phyloP scores from a whole-genome alignment of 2,888 invertebrate species.

The Drosophila macrospina region DNA sequence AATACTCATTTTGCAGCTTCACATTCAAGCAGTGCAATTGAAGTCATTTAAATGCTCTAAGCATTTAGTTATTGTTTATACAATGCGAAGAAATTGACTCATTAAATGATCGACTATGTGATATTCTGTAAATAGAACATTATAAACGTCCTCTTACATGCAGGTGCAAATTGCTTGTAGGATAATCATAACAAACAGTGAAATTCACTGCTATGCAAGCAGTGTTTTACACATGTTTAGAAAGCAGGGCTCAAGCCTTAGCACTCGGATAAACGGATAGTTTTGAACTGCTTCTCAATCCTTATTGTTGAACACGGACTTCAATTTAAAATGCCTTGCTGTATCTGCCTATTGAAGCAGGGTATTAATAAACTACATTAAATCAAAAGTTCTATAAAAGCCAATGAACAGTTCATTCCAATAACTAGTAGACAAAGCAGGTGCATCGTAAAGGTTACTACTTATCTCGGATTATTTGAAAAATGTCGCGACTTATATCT shows the following conservation, averaged over 20 bases:
- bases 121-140: not conserved
- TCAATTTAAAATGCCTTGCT: too few relatives aligned
- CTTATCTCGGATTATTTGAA: not conserved
- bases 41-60: not conserved
- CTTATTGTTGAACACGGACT: too few relatives aligned
- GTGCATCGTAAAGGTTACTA: not conserved
- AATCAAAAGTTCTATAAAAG: not conserved
- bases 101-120: not conserved
- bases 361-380: not conserved
- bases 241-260: too few relatives aligned
- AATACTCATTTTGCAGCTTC: not conserved
- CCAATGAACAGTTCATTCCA: not conserved
- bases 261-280: not conserved
- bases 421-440: not conserved
- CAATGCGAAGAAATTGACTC: not conserved
- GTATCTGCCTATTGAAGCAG: not conserved
- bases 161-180: too few relatives aligned
- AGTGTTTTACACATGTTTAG: not conserved
- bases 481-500: constrained; percentile 4
- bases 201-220: not conserved
- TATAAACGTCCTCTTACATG: too few relatives aligned
- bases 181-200: too few relatives aligned
- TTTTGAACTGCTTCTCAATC: not conserved
- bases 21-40: not conserved
- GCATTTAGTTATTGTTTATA: not conserved